Evolutionary conservation across 1,140 invertebrate species (phyloP).

Genomic region (Zeugodacus cucurbitae): DNA sequence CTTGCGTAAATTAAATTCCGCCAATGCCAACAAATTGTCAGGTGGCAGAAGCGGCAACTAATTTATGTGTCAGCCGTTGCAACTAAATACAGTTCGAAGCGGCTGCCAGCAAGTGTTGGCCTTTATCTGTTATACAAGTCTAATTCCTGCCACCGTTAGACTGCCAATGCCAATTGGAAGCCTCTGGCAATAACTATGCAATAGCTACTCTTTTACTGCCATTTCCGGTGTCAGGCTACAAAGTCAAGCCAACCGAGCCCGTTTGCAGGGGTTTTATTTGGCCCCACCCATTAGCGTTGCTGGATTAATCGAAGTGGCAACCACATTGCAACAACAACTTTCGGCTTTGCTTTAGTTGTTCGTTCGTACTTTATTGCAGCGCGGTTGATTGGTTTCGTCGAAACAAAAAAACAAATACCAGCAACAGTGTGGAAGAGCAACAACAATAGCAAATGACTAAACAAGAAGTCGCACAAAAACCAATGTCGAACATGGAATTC

Average conservation of each 20-base stretch:
- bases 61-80: conserved; percentile 23
- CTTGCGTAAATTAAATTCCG: not conserved
- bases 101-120: conserved; percentile 18
- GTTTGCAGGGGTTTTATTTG: not conserved
- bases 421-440: not conserved
- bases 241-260: not conserved
- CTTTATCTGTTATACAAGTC: conserved; percentile 18
- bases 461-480: conserved; percentile 43
- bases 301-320: not conserved
- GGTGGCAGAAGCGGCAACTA: not conserved
- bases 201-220: not conserved
- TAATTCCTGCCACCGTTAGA: conserved; percentile 29
- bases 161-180: not conserved
- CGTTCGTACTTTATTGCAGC: not conserved
- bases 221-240: conserved; percentile 28
- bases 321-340: not conserved
- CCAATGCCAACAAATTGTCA: not conserved
- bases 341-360: not conserved
- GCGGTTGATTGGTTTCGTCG: conserved; percentile 30
- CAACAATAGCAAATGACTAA: not conserved
- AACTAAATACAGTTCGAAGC: not conserved
- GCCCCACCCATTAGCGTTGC: not conserved
- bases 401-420: not conserved
- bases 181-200: not conserved
- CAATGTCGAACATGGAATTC: conserved; percentile 45